Evolutionary conservation across 2,113 vertebrate genomes (phyloP), one percentile per base, ranked within the genome.

Genomic region (Protobothrops mucrosquamatus): DNA sequence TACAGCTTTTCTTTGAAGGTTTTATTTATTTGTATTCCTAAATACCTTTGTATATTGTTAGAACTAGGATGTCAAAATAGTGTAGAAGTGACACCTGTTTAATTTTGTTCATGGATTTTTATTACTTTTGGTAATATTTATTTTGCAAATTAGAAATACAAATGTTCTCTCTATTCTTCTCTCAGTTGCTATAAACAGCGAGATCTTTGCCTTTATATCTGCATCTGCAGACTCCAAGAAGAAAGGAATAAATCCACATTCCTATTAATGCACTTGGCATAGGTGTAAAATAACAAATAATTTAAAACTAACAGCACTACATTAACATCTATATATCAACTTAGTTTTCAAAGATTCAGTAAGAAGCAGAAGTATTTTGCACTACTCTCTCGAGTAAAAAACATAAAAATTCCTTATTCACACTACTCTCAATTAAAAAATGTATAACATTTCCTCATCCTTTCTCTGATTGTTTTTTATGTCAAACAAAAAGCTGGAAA

Each of bases 301-400:
- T 81, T 81, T 20, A 81, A 43, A 81, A 81, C 74, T 81, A 18
- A 81, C 9, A 69, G n/a, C 12, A 81, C 34, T 6, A 39, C 34
- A 12, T 94, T 93, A 92, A 46, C 55, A 43, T 61, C 88, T 92
- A 92, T 93, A 26, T 85, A 91, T 92, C 92, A 95, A 85, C n/a
- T 92, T 0, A 24, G 2, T 52, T 59, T 39, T 59, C 91, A 39
- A 93, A 92, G 23, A 94, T 59, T 4, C 92, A 14, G 54, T 56
- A 92, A 56, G 85, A 94, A 61, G 29, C 18, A 64, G 6, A 52
- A 52, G 10, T 85, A 43, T 4, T 87, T 46, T 69, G 61, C 29
- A 69, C 61, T n/a, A 23, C 52, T 91, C 89, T 91, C 90, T 43
- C 93, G 57, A 92, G 54, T 94, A 92, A 95, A 93, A 95, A 95